phyloP scores from a whole-genome alignment of 2,797 vertebrate genomes.

The Pseudochirops cupreus region DNA sequence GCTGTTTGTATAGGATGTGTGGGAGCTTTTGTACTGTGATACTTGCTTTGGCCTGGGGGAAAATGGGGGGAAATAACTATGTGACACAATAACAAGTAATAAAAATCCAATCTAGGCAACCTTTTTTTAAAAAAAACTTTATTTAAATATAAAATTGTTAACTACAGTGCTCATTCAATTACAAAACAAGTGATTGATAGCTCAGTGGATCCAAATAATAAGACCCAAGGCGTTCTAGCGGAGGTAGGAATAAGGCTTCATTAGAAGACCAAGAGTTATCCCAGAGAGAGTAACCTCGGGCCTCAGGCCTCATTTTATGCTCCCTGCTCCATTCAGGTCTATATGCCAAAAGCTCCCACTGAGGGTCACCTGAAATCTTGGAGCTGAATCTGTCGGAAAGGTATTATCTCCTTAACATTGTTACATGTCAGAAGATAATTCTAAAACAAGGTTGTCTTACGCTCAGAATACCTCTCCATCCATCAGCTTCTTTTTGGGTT shows the following conservation, averaged over 20 bases:
- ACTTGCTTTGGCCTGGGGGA: background rate
- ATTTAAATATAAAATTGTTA: background rate
- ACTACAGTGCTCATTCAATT: background rate
- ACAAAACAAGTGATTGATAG: background rate
- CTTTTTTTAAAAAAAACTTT: background rate
- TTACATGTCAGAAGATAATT: slow-evolving; percentile 47
- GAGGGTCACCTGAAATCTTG: background rate
- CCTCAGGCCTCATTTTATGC: background rate
- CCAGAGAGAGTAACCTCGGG: background rate
- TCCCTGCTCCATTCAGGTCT: background rate
- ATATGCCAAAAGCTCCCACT: background rate
- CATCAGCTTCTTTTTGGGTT: background rate
- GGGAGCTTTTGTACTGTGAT: background rate
- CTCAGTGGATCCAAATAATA: background rate
- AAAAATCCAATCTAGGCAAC: background rate
- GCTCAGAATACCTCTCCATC: background rate
- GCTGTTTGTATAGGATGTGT: background rate
- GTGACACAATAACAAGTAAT: background rate
- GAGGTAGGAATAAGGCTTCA: background rate
- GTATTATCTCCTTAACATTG: slow-evolving; percentile 16
- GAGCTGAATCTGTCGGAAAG: background rate
- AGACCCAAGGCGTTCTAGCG: background rate
- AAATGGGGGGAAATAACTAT: background rate
- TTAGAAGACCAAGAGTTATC: background rate
- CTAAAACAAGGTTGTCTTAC: slow-evolving; percentile 13